Evolutionary conservation across 2,888 invertebrate genomes (phyloP).

Genomic region (Cantharis rustica): DNA sequence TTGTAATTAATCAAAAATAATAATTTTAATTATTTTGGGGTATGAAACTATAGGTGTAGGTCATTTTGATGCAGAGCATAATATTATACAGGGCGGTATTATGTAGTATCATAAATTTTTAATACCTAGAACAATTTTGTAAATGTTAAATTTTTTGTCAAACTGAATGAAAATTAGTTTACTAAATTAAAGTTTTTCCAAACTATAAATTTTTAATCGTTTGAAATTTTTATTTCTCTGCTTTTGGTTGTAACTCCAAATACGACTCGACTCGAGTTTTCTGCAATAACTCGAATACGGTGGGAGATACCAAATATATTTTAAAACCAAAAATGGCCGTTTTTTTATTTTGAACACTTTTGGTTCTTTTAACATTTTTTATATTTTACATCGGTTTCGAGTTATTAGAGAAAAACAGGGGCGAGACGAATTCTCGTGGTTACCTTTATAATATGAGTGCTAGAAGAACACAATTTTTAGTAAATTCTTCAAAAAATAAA

Average conservation of each 20-base stretch:
- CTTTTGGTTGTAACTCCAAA: not conserved
- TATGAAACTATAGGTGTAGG: constrained; percentile 20
- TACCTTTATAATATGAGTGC: not conserved
- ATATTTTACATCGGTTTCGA: too few species aligned
- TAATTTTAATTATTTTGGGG: constrained; percentile 24
- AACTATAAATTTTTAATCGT: not conserved
- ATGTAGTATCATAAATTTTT: constrained; percentile 16
- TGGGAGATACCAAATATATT: too few species aligned
- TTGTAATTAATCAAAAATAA: constrained; percentile 23
- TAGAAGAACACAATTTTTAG: not conserved
- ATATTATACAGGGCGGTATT: constrained; percentile 27
- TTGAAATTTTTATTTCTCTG: not conserved
- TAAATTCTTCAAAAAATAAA: not conserved
- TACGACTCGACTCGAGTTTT: not conserved
- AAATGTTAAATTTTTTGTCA: not conserved
- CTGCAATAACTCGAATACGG: too few species aligned
- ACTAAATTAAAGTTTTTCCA: not conserved
- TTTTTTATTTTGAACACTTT: too few species aligned
- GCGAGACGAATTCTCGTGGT: not conserved
- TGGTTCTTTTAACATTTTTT: too few species aligned
- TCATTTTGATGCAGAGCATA: constrained; percentile 13
- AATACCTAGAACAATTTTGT: constrained; percentile 8
- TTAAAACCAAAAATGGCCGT: too few species aligned
- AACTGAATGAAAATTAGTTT: not conserved
- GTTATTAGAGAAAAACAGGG: too few species aligned